A percentile compares a stretch with the other conserved stretches of the same genome.
phyloP scores from a whole-genome alignment of 2,888 invertebrate genomes.

The Latrodectus elegans region DNA sequence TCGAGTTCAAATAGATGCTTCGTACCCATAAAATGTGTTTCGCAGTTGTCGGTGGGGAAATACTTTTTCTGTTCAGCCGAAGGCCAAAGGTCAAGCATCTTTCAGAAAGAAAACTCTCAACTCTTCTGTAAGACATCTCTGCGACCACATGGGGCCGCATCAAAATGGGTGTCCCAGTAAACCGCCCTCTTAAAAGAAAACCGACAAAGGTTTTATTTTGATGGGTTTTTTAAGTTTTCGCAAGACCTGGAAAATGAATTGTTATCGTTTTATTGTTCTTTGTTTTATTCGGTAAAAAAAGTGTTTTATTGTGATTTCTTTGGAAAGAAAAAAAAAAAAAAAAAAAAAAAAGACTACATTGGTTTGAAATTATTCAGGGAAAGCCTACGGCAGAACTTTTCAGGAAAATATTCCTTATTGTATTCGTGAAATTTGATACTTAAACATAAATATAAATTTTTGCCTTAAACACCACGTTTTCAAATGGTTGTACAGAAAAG shows the following conservation, averaged over 20 bases:
- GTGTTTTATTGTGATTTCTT: neutral
- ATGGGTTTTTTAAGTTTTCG: neutral
- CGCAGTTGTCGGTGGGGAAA: neutral
- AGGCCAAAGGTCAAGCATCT: neutral
- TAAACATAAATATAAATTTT: too few species aligned
- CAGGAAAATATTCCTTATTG: too few species aligned
- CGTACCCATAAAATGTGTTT: neutral
- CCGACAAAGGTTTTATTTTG: slow-evolving; percentile 23
- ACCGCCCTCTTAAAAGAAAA: neutral
- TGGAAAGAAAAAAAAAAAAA: neutral
- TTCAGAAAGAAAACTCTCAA: slow-evolving; percentile 7
- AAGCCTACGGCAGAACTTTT: too few species aligned
- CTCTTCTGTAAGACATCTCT: slow-evolving; percentile 2
- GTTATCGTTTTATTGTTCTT: neutral
- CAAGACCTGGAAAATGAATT: neutral
- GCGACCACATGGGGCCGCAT: neutral
- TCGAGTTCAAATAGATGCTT: too few species aligned
- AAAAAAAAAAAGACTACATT: neutral
- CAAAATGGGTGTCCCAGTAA: slow-evolving; percentile 21
- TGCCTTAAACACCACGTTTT: too few species aligned
- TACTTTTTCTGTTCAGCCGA: neutral
- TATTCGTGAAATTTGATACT: too few species aligned
- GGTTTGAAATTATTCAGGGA: too few species aligned
- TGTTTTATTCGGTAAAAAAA: neutral
- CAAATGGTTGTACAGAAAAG: too few species aligned